Base-by-base conservation (phyloP, 1,140 invertebrate species). In the Zaprionus lachaisei region DNA sequence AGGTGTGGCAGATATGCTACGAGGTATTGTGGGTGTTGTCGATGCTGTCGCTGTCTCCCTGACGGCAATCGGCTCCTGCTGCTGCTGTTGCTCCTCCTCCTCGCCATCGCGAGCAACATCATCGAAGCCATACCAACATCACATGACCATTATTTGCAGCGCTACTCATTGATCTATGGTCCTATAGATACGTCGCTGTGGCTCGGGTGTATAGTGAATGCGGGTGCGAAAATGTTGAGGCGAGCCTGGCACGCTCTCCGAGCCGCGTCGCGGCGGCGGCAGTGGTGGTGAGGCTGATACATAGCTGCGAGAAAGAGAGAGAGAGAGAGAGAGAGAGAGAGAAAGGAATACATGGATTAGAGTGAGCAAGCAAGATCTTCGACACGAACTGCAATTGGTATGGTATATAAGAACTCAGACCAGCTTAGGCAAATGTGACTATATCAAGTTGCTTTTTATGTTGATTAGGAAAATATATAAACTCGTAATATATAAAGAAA, bases 161-260 rank as follows among this genome's bases (percentile, higher is more conserved):
- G 91, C 92, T 68, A 93, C 92, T 93, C 92, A 93, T 93, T 93
- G 92, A 83, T 93, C 92, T 86, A 93, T 93, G 6, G 94, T 94
- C 92, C 94, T 94, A 92, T 94, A 95, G 68, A 95, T 93, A 86
- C 95, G 94, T 72, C 96, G 93, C 82, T 96, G 95, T 17, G 95
- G 95, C 93, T 96, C 95, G 9, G 96, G 96, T 5, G 96, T 96
- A 79, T 96, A 96, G 83, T 95, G 95, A 71, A 96, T 94, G 80
- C 95, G 94, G 24, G 95, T 94, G 72, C 95, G 93, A 54, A 95
- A 93, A 79, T 96, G 95, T 80, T 95, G 95, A 31, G 96, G 96
- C 49, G 95, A 96, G 47, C 95, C 95, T 22, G 95, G 95, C 62
- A 96, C 95, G 78, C 95, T 96, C 87, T 96, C 95, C 0, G 95